Base-by-base conservation (phyloP, 2,113 vertebrate genomes). In the Tichodroma muraria region DNA sequence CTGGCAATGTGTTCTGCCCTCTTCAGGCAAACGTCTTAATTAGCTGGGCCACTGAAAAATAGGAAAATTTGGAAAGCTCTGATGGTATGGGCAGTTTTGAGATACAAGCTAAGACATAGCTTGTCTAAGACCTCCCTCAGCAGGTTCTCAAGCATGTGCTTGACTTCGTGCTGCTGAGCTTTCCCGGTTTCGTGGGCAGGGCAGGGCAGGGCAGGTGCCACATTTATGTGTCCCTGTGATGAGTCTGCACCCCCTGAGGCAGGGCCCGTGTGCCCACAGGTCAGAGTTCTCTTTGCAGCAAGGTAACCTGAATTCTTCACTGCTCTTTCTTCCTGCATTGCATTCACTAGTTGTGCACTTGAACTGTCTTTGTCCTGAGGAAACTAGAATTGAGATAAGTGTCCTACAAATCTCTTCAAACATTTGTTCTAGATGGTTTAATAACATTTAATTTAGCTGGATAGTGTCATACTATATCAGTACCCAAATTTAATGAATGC, bases 401-500 rank as follows among this genome's bases (percentile, higher is more conserved):
- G n/a, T 71, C 11, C 0, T 42, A 40, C 31, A 44, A 3, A 80
- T 73, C 50, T 83, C 72, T 79, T 90, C 61, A 90, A 93, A 83
- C 50, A n/a, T 87, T 92, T 69, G n/a, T 79, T 82, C 63, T 88
- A 54, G 87, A 30, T 75, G 28, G 27, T 66, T 88, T 91, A 68
- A 78, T 88, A 83, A 56, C 14, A 15, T 68, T 68, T 94, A 63
- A 94, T 91, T 80, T 80, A 84, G 68, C 57, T 68, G 49, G 44
- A 44, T 83, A 49, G 60, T 69, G 18, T 88, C 85, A 83, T 90
- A 88, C 87, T 78, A 0, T 82, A 82, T 80, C 84, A 69, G 73
- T 89, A 91, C 33, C 25, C 49, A 71, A 52, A 83, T 91, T 86
- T 63, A 95, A 95, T 95, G 80, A 90, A 75, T 35, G 76, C 31